Evolutionary conservation across 2,113 vertebrate species (phyloP), one percentile per base, ranked within the genome.

Genomic region (Agapornis roseicollis): DNA sequence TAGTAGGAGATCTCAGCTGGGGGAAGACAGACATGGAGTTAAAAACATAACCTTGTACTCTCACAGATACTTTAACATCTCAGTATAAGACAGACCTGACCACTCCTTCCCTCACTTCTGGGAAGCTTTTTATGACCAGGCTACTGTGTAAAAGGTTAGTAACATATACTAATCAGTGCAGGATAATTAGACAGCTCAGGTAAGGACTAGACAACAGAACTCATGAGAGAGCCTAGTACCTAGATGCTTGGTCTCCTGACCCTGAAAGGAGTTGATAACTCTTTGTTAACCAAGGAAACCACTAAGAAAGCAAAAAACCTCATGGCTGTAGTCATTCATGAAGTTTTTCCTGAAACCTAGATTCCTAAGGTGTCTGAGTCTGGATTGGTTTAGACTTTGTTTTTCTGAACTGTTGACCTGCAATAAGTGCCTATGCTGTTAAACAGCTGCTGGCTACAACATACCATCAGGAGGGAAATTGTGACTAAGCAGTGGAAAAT

Each of bases 301-400:
- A 35, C 11, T 39, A 53, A 73, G 13, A 22, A 72, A 71, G 16
- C 5, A 2, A 39, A 80, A 47, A 6, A 1, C 2, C 13, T 33
- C 20, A 2, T 15, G 4, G 5, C 15, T 25, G 17, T 46, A 82
- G 52, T 13, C 25, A 41, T 5, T 6, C 25, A 29, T 0, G 1
- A 7, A 42, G 6, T 17, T 92, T 73, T 66, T 69, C 23, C 44
- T 64, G 17, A 82, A 82, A 49, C 7, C 12, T 73, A 3, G 20
- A n/a, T 52, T 72, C 47, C 64, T 69, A 33, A 80, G 0, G 7
- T 29, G 7, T 68, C 39, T 74, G 41, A 66, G 3, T 31, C 17
- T 29, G 39, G 74, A 50, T 4, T 52, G 23, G 46, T 44, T 66
- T 84, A 71, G 22, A 31, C 6, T 58, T 81, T 29, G 14, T 44